phyloP scores from a whole-genome alignment of 2,888 invertebrate species.

The Byasa hedistus region DNA sequence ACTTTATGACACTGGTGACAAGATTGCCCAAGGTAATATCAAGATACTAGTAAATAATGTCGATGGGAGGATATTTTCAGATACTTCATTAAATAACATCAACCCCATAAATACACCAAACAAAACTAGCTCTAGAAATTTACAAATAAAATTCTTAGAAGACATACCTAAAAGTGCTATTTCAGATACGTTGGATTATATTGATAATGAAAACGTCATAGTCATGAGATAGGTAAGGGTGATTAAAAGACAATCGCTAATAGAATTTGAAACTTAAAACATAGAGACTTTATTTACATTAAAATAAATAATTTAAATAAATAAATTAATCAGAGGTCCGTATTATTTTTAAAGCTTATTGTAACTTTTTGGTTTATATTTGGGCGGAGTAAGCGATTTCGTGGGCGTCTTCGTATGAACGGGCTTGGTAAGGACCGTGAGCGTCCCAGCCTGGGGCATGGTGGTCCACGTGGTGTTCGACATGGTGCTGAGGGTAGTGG shows the following conservation, averaged over 20 bases:
- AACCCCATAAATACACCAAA: neutral
- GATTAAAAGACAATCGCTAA: slow-evolving; percentile 42
- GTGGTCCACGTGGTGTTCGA: slow-evolving; percentile 84
- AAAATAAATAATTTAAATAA: slow-evolving; percentile 72
- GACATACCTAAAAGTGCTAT: neutral
- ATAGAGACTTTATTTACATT: slow-evolving; percentile 70
- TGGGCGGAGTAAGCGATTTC: slow-evolving; percentile 81
- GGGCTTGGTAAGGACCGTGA: slow-evolving; percentile 82
- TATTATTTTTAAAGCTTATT: slow-evolving; percentile 52
- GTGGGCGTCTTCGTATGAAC: slow-evolving; percentile 78
- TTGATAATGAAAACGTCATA: slow-evolving; percentile 31
- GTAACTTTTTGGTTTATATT: slow-evolving; percentile 50
- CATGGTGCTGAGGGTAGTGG: slow-evolving; percentile 87
- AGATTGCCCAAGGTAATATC: slow-evolving; percentile 8
- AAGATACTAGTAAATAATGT: slow-evolving; percentile 13
- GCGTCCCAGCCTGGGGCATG: slow-evolving; percentile 75
- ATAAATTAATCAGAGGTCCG: slow-evolving; percentile 74
- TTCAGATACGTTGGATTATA: neutral
- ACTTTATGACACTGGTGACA: slow-evolving; percentile 9
- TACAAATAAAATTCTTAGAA: neutral
- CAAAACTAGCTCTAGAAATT: neutral
- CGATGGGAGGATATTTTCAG: slow-evolving; percentile 1
- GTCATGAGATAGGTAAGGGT: slow-evolving; percentile 34
- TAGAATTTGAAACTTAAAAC: slow-evolving; percentile 65
- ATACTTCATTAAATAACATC: slow-evolving; percentile 3